Conservation (phyloP, 1,140 invertebrate species). For the Zaprionus taronus region DNA sequence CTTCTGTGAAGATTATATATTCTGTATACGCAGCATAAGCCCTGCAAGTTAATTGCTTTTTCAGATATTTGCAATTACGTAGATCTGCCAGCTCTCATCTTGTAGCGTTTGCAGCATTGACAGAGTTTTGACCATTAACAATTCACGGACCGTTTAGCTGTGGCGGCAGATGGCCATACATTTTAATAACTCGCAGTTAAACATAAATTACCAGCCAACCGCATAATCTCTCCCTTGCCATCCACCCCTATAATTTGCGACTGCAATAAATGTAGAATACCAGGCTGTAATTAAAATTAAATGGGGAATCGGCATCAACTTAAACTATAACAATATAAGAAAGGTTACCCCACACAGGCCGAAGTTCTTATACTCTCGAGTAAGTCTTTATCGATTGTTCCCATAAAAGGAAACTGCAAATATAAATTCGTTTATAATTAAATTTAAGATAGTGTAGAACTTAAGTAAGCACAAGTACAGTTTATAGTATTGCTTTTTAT, state of each 20-base stretch:
- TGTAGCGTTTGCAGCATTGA: constrained; percentile 21
- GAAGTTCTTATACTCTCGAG: not conserved
- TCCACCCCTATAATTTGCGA: constrained; percentile 34
- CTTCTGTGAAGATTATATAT: no score
- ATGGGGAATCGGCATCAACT: constrained; percentile 65
- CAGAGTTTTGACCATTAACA: constrained; percentile 53
- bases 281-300: constrained; percentile 73
- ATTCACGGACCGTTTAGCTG: constrained; percentile 60
- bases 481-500: no score
- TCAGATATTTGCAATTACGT: not conserved
- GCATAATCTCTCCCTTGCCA: constrained; percentile 53
- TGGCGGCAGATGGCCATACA: constrained; percentile 66
- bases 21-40: no score
- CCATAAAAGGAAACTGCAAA: not conserved
- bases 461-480: no score
- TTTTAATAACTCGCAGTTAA: constrained; percentile 80
- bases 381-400: not conserved
- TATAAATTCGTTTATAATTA: not conserved
- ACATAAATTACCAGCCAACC: constrained; percentile 76
- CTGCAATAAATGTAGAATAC: constrained; percentile 33
- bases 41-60: constrained; percentile 64
- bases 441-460: no score
- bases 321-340: not conserved
- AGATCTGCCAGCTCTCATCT: constrained; percentile 5
- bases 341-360: not conserved